These are phyloP conservation scores for Anorthoa munda DNA, from an alignment of 2,888 invertebrate species.

Conservation along the genomic window DNA sequence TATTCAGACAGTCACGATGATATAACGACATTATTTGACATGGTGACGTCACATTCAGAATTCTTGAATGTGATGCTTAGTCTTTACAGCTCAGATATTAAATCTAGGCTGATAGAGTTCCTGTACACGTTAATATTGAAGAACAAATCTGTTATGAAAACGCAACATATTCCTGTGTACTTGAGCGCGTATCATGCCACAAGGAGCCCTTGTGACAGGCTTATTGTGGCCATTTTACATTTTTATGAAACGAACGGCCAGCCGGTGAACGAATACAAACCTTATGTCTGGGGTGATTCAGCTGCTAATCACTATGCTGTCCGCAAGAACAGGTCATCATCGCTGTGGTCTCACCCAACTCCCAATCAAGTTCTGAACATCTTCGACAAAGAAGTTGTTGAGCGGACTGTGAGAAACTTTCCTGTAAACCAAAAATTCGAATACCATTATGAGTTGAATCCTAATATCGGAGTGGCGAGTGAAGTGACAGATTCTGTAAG, in stretches of 20 bases:
- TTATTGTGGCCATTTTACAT: constrained; percentile 92
- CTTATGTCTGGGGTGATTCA: constrained; percentile 96
- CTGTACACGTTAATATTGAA: constrained; percentile 92
- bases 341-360: constrained; percentile 93
- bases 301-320: constrained; percentile 95
- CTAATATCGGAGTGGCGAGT: constrained; percentile 65
- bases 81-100: constrained; percentile 85
- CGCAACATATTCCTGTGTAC: constrained; percentile 94
- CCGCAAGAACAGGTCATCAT: constrained; percentile 88
- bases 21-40: constrained; percentile 92
- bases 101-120: constrained; percentile 92
- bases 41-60: constrained; percentile 95
- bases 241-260: constrained; percentile 93
- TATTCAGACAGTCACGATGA: constrained; percentile 88
- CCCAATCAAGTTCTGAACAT: constrained; percentile 94
- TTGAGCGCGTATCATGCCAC: constrained; percentile 95
- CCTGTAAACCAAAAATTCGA: constrained; percentile 92
- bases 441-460: constrained; percentile 82
- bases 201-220: constrained; percentile 93
- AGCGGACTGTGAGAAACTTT: constrained; percentile 93
- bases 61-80: constrained; percentile 93
- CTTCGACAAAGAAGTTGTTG: constrained; percentile 92
- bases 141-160: constrained; percentile 92
- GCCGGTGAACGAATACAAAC: constrained; percentile 93
- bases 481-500: constrained; percentile 65